These are phyloP conservation scores for Rhadina sibilatrix DNA, from an alignment of 2,113 vertebrate genomes.

Conservation along the genomic window DNA sequence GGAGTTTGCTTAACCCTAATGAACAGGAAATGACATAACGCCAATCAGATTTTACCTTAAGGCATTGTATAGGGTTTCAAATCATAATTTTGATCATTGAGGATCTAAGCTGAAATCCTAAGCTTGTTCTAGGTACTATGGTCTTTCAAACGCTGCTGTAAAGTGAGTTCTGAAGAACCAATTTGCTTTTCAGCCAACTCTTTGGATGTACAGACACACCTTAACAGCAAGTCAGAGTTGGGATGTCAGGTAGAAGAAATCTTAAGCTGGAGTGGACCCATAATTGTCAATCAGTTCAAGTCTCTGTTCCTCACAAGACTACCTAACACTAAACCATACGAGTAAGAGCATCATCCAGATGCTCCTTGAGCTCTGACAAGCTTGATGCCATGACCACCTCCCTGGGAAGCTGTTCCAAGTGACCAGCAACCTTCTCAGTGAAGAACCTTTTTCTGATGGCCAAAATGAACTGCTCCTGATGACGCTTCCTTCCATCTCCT, in stretches of 20 bases:
- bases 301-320: neutral
- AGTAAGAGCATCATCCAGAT: neutral
- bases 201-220: neutral
- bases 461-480: neutral
- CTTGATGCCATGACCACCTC: neutral
- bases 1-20: neutral
- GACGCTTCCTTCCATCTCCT: neutral
- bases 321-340: neutral
- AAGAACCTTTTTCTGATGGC: neutral
- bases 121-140: neutral
- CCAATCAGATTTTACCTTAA: neutral
- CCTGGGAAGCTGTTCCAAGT: neutral
- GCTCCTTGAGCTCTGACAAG: neutral
- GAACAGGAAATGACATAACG: rapidly evolving
- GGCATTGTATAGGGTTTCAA: neutral
- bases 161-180: neutral
- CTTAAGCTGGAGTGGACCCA: neutral
- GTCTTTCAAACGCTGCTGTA: neutral
- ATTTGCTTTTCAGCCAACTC: neutral
- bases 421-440: neutral
- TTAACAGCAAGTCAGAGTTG: neutral
- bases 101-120: neutral
- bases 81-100: neutral
- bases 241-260: neutral
- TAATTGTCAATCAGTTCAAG: rapidly evolving